Conservation (phyloP, 2,113 vertebrate species). For the Miniopterus natalensis region DNA sequence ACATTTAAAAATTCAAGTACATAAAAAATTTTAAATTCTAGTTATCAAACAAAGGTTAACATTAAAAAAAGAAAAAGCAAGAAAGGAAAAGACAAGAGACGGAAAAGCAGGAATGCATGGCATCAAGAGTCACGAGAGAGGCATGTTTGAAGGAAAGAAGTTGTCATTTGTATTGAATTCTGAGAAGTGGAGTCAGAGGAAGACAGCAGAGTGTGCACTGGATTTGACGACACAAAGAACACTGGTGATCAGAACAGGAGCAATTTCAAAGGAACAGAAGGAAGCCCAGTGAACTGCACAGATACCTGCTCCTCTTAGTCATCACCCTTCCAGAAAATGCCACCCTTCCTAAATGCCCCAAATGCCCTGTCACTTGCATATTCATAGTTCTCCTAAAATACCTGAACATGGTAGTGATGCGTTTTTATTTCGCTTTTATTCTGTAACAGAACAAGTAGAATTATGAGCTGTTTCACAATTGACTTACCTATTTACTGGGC, state of each 20-base stretch:
- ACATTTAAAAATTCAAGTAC: not conserved
- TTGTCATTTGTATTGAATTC: not conserved
- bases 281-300: not conserved
- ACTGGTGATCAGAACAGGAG: not conserved
- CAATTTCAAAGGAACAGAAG: not conserved
- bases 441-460: not conserved
- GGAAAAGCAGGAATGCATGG: not conserved
- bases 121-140: not conserved
- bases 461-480: not conserved
- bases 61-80: not conserved
- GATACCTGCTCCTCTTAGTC: not conserved
- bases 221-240: not conserved
- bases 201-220: not conserved
- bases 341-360: not conserved
- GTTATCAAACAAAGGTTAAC: slow-evolving; percentile 20
- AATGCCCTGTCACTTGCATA: not conserved
- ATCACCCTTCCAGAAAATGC: not conserved
- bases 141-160: not conserved
- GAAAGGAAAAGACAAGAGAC: not conserved
- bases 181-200: not conserved
- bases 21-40: not conserved
- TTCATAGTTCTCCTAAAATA: not conserved
- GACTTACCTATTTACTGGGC: not conserved
- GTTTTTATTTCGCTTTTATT: slow-evolving; percentile 11
- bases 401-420: not conserved